Base-by-base conservation (phyloP, 2,113 vertebrate genomes). In the Furnarius figulus region DNA sequence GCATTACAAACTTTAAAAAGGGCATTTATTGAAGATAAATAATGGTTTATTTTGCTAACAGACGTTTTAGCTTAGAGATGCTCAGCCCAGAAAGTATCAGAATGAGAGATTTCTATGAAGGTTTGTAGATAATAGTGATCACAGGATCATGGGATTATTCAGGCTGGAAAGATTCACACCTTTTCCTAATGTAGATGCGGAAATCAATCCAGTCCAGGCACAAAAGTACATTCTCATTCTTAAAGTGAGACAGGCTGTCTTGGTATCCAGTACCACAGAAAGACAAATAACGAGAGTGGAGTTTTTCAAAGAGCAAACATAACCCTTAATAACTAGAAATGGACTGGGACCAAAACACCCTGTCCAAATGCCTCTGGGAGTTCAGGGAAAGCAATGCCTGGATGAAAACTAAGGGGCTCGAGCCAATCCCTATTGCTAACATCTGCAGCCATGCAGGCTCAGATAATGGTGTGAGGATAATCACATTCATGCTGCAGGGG, bases 381-480 rank as follows among this genome's bases (percentile, higher is more conserved):
- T 9, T 39, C 61, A 77, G 71, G 62, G 59, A 85, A 85, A 89
- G 75, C 74, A 90, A 55, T 28, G 85, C 33, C 80, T 91, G 90
- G 82, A 74, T 75, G 72, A 85, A 91, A 95, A 83, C 46, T 21
- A 71, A 79, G 78, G 65, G 47, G 31, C 39, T 86, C 0, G 8
- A 96, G 92, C 92, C 95, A 96, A 65, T 12, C 30, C 39, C 47
- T 88, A 3, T 86, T 90, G 74, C 91, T 90, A 91, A 91, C 79
- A 93, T 93, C 92, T 96, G 93, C 85, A 88, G 87, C 72, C 62
- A 67, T 93, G 85, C 46, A 70, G 89, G 62, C 85, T 80, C 50
- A 61, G 72, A 95, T 96, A 95, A 96, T 93, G 63, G 63, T 58
- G 50, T 90, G 78, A 78, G 30, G 58, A 77, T 59, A 94, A 91